Evolutionary conservation across 2,888 invertebrate genomes (phyloP), one percentile per base, ranked within the genome.

Genomic region (Parnassius orleans): DNA sequence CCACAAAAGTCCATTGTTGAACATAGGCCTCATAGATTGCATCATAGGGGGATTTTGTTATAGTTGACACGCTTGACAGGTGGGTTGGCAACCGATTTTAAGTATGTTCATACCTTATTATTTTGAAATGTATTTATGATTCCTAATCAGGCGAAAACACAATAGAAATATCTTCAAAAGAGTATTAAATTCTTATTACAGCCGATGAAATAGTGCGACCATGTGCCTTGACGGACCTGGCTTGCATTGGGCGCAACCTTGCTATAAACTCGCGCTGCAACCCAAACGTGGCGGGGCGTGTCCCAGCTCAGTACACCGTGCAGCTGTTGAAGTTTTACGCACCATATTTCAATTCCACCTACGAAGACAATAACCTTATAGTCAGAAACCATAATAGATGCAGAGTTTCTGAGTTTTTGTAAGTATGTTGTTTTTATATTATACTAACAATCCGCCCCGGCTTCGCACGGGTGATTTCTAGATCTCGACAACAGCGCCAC

Each of bases 401-500:
- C 60, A 63, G 9, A 9, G 75, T 86, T 7, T 80, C 85, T 0
- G 83, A 86, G 52, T 90, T 83, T 65, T 85, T 77, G 89, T 90
- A 70, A 85, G 89, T 87, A 70, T 63, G 10, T 44, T 60, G 12
- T 50, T 10, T 14, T 10, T 24, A 24, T 7, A 24, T 24, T 24
- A 24, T 24, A 24, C 7, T 24, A 24, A 24, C 24, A 1, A 24
- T 24, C 3, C 24, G 24, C 24, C 7, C 24, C 5, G 0, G 24
- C 24, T 24, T 24, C 24, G 0, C 24, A 24, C 24, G 24, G 7
- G 24, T 24, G 24, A 24, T 24, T 24, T 3, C 33, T 3, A 3
- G 1, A 7, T 33, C 33, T 33, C 7, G 1, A 5, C 7, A 33
- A 33, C 33, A 33, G 24, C 24, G 7, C 24, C 33, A 33, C 33